Conservation (phyloP, 2,888 invertebrate species). For the Eledona agricola region DNA sequence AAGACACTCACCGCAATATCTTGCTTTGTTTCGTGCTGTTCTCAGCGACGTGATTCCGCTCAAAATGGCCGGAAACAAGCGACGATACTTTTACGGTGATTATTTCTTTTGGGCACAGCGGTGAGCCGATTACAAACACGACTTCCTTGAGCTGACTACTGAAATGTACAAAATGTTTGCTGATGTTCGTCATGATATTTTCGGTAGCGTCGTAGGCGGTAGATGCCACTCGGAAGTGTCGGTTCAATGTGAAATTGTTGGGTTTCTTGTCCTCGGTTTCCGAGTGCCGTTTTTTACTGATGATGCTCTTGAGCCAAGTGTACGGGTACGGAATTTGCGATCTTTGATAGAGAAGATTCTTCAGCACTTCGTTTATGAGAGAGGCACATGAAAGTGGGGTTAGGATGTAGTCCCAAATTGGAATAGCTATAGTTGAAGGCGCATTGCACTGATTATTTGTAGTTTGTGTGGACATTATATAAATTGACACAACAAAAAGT, state of each 20-base stretch:
- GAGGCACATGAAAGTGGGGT: conserved; percentile 68
- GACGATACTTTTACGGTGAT: conserved; percentile 49
- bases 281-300: conserved; percentile 51
- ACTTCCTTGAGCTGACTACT: conserved; percentile 49
- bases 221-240: conserved; percentile 51
- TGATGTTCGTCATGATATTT: conserved; percentile 50
- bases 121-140: conserved; percentile 54
- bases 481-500: too few species aligned
- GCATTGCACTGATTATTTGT: neutral
- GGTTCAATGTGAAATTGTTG: conserved; percentile 48
- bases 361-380: conserved; percentile 67
- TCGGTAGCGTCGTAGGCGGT: conserved; percentile 53
- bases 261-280: conserved; percentile 12
- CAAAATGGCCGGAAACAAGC: conserved; percentile 49
- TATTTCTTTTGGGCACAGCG: conserved; percentile 52
- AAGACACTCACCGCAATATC: conserved; percentile 50
- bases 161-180: conserved; percentile 46
- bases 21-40: conserved; percentile 51
- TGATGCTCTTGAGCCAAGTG: conserved; percentile 51
- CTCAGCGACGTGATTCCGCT: conserved; percentile 52
- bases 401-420: conserved; percentile 60
- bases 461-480: neutral
- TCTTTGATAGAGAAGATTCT: conserved; percentile 68
- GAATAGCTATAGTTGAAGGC: neutral
- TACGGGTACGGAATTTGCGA: conserved; percentile 61